Evolutionary conservation across 2,888 invertebrate species (phyloP).

Genomic region (Pardosa pseudoannulata): DNA sequence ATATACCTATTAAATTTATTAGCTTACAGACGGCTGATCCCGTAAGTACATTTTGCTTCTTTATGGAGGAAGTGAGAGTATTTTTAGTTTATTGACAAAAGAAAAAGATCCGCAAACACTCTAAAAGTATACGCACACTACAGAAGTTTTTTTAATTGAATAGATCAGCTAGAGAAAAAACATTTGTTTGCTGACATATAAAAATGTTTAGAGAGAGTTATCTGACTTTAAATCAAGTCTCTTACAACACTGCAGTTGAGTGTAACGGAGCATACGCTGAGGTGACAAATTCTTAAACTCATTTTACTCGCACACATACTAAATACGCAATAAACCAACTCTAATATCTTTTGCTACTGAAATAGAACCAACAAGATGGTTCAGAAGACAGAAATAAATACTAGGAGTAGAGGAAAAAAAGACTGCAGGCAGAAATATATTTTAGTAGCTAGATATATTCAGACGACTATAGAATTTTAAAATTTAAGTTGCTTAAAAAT

Average conservation of each 20-base stretch:
- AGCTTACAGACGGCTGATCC: no score
- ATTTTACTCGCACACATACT: neutral
- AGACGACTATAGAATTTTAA: conserved; percentile 8
- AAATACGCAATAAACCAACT: neutral
- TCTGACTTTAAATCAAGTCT: neutral
- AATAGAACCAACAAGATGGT: conserved; percentile 3
- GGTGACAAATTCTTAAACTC: neutral
- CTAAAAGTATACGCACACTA: no score
- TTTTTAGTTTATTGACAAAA: no score
- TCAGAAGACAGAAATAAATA: neutral
- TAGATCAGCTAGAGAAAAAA: no score
- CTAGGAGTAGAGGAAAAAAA: neutral
- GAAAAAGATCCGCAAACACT: no score
- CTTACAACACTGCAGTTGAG: neutral
- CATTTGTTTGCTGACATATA: neutral
- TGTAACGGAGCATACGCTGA: neutral
- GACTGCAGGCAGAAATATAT: neutral
- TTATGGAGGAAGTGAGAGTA: no score
- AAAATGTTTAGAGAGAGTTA: neutral
- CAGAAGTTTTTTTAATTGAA: no score
- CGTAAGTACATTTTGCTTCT: no score
- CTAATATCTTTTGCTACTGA: conserved; percentile 7
- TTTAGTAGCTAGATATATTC: neutral
- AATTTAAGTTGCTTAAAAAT: no score
- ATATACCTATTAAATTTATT: no score